phyloP scores from a whole-genome alignment of 2,113 vertebrate species.

The Bagarius yarrelli region DNA sequence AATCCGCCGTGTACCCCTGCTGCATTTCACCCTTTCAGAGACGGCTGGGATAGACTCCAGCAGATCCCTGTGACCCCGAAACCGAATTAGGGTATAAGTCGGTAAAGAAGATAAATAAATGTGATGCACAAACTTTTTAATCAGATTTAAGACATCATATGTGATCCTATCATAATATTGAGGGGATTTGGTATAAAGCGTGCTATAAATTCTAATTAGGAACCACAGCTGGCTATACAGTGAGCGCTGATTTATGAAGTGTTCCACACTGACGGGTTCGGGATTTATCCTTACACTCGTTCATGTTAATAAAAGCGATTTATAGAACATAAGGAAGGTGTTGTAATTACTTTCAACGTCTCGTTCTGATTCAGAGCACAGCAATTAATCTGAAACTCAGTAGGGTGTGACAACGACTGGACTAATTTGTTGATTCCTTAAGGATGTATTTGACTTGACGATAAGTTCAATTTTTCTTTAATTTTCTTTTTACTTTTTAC shows the following conservation, averaged over 20 bases:
- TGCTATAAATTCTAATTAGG: background rate
- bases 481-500: background rate
- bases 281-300: background rate
- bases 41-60: no score
- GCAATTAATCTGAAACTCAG: conserved; percentile 39
- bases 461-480: conserved; percentile 18
- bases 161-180: background rate
- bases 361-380: conserved; percentile 25
- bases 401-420: conserved; percentile 21
- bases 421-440: conserved; percentile 34
- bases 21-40: no score
- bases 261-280: background rate
- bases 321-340: conserved; percentile 24
- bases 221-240: background rate
- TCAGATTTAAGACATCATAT: background rate
- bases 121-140: background rate
- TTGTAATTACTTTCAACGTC: conserved; percentile 41
- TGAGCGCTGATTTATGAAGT: background rate
- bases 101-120: no score
- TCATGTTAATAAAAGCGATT: conserved; percentile 11
- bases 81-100: no score
- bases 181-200: background rate
- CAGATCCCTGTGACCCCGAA: no score
- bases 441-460: conserved; percentile 45
- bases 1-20: no score